Evolutionary conservation across 2,113 vertebrate species (phyloP), one percentile per base, ranked within the genome.

Genomic region (Oostethus manadensis): DNA sequence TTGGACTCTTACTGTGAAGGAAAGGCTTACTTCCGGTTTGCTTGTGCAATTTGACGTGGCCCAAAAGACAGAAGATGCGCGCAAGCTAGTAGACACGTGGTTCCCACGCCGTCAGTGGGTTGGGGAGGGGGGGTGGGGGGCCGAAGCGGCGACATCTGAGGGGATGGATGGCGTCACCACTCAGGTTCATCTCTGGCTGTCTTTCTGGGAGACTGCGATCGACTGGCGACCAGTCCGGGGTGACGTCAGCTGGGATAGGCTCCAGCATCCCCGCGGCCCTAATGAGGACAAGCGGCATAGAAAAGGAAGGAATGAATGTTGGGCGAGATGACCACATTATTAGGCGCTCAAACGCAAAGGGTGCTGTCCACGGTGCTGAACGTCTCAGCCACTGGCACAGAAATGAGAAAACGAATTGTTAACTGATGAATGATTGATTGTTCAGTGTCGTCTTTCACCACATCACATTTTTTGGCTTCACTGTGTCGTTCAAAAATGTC

Each of bases 51-150:
- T 72, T 77, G 72, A 67, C 43, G 64, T 56, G 46, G 61, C 35
- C 5, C 14, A 22, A 6, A 51, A 7, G 18, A 33, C 77, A 80
- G 86, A 71, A 78, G 79, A 79, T 73, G 74, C 77, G 80, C 84
- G 80, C 89, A 89, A 81, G 91, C 88, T 90, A 88, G 88, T 82
- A 71, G 81, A 90, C 92, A 93, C 91, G 92, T 93, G 91, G 84
- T 79, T 87, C 86, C 81, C 82, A 76, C 71, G 74, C 79, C 82
- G 87, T 85, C 87, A 83, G 82, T 70, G 51, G 74, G 47, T 49
- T 58, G 51, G 48, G 50, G 66, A 56, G 63, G 43, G 46, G 55
- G 3, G 26, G 26, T 58, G 47, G 48, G 49, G 66, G 58, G 62
- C 43, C 35, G 51, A 67, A 73, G 57, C 49, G 55, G 46, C 60